A percentile compares a stretch with the other conserved stretches of the same genome.
Conservation (phyloP, 2,113 vertebrate species). For the Elephas maximus region DNA sequence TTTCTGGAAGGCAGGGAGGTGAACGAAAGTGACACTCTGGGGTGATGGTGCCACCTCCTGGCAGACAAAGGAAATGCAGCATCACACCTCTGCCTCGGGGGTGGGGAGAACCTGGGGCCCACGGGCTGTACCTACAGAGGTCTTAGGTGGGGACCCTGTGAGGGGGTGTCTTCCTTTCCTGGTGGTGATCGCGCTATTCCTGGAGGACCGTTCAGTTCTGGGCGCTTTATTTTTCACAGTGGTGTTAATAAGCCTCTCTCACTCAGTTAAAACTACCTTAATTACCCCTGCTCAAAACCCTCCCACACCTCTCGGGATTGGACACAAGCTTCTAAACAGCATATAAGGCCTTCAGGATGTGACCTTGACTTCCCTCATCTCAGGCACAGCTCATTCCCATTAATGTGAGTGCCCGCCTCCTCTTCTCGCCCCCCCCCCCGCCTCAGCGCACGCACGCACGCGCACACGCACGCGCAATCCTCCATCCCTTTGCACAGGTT, state of each 20-base stretch:
- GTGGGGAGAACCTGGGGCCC: rapidly evolving
- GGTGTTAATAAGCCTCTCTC: background rate
- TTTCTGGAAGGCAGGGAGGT: too few species aligned
- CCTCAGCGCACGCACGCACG: too few species aligned
- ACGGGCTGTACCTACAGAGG: background rate
- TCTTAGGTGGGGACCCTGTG: background rate
- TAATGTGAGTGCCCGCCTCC: background rate
- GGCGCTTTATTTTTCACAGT: background rate
- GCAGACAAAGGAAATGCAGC: conserved; percentile 33
- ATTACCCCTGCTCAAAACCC: background rate
- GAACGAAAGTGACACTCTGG: background rate
- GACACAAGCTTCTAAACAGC: background rate
- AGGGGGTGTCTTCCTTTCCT: background rate
- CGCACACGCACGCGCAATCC: background rate
- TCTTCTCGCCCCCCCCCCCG: background rate
- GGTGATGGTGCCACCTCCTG: conserved; percentile 68
- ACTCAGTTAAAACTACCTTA: background rate
- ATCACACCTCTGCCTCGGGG: background rate
- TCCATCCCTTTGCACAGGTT: background rate
- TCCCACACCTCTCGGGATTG: background rate
- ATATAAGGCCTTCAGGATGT: background rate
- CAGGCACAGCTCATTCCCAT: background rate
- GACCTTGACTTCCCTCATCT: background rate
- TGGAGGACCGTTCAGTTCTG: background rate
- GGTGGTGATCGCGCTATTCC: background rate